phyloP scores from a whole-genome alignment of 2,113 vertebrate species.

The Probosciger aterrimus region DNA sequence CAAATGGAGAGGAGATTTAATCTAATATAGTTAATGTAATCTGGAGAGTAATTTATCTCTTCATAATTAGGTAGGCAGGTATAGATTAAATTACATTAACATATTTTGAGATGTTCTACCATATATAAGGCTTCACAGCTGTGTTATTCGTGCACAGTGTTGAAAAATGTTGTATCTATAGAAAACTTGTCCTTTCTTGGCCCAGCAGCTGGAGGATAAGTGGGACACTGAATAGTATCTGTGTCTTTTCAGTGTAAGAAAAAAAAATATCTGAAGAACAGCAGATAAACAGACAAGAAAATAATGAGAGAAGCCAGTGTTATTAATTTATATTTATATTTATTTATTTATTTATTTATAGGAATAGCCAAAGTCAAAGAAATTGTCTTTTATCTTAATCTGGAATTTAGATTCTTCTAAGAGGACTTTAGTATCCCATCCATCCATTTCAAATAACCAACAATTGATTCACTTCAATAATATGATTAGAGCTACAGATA shows the following conservation, averaged over 20 bases:
- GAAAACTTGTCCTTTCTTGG: background rate
- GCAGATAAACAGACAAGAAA: background rate
- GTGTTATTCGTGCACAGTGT: background rate
- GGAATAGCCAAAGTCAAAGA: background rate
- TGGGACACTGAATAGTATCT: background rate
- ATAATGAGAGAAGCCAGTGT: background rate
- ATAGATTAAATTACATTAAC: background rate
- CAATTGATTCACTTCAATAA: background rate
- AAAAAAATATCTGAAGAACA: background rate
- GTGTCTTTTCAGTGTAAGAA: background rate
- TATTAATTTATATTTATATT: background rate
- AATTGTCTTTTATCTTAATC: background rate
- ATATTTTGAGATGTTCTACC: background rate
- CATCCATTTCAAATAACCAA: slow-evolving; percentile 14
- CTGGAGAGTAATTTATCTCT: background rate
- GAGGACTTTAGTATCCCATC: background rate
- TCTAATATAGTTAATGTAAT: background rate
- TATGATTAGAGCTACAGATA: background rate
- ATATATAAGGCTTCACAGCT: background rate
- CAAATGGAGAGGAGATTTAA: background rate
- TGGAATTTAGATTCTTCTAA: background rate
- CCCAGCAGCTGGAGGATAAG: background rate
- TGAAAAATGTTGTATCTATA: background rate
- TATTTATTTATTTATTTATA: background rate
- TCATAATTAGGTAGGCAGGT: background rate